Evolutionary conservation across 1,140 invertebrate species (phyloP).

Genomic region (Pachypsylla venusta): DNA sequence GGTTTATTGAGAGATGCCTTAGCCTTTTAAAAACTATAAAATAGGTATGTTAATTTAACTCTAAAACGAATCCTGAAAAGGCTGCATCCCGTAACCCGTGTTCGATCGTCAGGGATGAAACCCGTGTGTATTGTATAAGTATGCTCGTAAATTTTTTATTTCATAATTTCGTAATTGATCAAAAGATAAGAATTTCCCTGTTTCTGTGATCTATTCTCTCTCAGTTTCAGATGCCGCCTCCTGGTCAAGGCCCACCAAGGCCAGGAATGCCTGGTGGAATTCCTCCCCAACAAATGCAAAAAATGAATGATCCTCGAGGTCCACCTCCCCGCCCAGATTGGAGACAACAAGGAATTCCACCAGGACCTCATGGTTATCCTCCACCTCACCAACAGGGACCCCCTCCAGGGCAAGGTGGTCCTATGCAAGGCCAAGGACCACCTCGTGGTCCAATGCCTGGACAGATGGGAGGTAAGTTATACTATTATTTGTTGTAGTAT

Average conservation of each 20-base stretch:
- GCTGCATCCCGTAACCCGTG: no score
- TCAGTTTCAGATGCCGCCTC: constrained; percentile 33
- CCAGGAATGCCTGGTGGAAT: constrained; percentile 27
- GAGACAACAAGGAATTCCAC: constrained; percentile 40
- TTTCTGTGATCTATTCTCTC: no score
- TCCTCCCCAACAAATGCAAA: constrained; percentile 30
- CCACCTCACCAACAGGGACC: constrained; percentile 15
- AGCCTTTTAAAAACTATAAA: no score
- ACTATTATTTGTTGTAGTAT: no score
- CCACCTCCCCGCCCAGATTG: constrained; percentile 51
- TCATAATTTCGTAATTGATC: no score
- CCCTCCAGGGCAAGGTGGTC: neutral
- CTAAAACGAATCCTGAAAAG: no score
- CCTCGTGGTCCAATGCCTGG: neutral
- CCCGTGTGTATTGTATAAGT: no score
- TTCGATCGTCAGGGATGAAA: no score
- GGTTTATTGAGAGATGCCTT: no score
- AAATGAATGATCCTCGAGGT: constrained; percentile 35
- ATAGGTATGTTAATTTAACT: no score
- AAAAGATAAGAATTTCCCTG: no score
- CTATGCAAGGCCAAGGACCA: neutral
- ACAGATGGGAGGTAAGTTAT: neutral
- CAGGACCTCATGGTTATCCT: constrained; percentile 15
- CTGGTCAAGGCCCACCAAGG: constrained; percentile 41
- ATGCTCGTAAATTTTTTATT: no score